Evolutionary conservation across 2,888 invertebrate species (phyloP).

Genomic region (Oxycera nigricornis): DNA sequence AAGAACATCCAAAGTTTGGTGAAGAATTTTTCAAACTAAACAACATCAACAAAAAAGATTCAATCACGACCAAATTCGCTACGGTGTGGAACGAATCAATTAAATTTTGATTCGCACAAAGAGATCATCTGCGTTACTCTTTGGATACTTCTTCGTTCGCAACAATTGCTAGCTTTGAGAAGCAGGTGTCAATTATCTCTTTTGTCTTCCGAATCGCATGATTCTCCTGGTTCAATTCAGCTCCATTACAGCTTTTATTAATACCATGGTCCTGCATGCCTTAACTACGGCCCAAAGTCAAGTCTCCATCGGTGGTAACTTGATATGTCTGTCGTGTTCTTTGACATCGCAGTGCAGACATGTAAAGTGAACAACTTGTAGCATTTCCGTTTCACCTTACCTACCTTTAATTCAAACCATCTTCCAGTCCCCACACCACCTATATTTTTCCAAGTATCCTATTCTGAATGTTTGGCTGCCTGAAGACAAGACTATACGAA

Average conservation of each 20-base stretch:
- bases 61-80: neutral
- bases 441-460: neutral
- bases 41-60: neutral
- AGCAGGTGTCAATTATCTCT: slow-evolving; percentile 37
- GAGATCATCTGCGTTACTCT: neutral
- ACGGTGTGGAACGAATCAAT: slow-evolving; percentile 38
- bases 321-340: slow-evolving; percentile 24
- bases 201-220: neutral
- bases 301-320: slow-evolving; percentile 7
- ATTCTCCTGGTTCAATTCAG: neutral
- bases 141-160: neutral
- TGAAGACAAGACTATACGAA: neutral
- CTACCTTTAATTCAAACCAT: neutral
- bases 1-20: neutral
- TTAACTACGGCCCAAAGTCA: neutral
- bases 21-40: neutral
- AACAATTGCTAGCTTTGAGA: slow-evolving; percentile 1
- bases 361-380: slow-evolving; percentile 30
- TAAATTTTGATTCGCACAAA: slow-evolving; percentile 30
- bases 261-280: neutral
- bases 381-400: slow-evolving; percentile 36
- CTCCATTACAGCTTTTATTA: neutral
- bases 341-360: slow-evolving; percentile 30
- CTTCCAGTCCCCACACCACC: neutral
- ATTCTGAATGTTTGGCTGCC: neutral